These are phyloP conservation scores for Drosophila takahashii DNA, from an alignment of 1,140 invertebrate species.

Conservation along the genomic window DNA sequence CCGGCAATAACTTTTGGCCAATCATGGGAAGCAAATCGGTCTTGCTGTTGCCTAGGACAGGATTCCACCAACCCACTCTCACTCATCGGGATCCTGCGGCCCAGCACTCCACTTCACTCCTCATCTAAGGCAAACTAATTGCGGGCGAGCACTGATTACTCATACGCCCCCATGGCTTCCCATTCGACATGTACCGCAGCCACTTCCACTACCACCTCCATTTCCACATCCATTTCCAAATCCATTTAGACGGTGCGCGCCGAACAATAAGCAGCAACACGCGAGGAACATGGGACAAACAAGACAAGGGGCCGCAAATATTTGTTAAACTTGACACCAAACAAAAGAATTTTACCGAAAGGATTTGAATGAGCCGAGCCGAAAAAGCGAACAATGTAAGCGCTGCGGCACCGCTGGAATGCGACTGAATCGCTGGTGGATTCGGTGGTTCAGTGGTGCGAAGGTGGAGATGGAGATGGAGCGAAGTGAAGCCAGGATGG, in stretches of 20 bases:
- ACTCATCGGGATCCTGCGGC: background rate
- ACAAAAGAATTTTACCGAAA: constrained; percentile 84
- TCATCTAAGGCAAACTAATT: constrained; percentile 70
- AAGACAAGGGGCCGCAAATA: constrained; percentile 79
- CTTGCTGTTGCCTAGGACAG: constrained; percentile 1
- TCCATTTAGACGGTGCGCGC: background rate
- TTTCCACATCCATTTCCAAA: too few species aligned
- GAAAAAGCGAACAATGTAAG: constrained; percentile 74
- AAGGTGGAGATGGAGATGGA: background rate
- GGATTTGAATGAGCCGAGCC: constrained; percentile 74
- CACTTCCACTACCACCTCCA: background rate
- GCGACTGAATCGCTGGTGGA: constrained; percentile 19
- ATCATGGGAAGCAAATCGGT: constrained; percentile 45
- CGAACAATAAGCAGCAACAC: constrained; percentile 66
- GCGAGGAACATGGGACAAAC: constrained; percentile 66
- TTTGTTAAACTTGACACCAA: constrained; percentile 84
- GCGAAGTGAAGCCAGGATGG: constrained; percentile 5
- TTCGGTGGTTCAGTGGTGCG: constrained; percentile 1
- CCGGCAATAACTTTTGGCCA: constrained; percentile 42
- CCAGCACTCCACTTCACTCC: background rate
- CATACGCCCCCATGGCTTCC: constrained; percentile 64
- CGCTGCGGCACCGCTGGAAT: constrained; percentile 66
- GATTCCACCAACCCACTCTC: constrained; percentile 1
- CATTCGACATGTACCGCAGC: constrained; percentile 20
- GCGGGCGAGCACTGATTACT: constrained; percentile 65